phyloP scores from a whole-genome alignment of 2,113 vertebrate species.

The Protomyctophum bolini region DNA sequence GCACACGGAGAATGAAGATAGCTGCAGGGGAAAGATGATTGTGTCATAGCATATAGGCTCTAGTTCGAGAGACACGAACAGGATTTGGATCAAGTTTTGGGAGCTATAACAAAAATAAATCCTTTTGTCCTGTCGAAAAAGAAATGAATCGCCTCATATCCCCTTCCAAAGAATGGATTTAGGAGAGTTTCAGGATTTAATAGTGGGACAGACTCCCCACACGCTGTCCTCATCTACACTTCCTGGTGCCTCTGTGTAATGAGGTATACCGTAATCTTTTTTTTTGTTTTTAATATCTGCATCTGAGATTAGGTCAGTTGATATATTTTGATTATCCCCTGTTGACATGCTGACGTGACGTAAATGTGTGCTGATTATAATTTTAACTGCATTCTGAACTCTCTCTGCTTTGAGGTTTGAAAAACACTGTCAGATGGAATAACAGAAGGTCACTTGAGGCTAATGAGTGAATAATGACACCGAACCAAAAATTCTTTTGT shows the following conservation, averaged over 20 bases:
- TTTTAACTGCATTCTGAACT: not conserved
- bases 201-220: not conserved
- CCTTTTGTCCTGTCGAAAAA: not conserved
- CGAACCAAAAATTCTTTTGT: constrained; percentile 32
- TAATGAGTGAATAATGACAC: constrained; percentile 23
- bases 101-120: not conserved
- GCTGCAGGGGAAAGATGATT: too few relatives aligned
- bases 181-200: not conserved
- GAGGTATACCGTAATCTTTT: constrained; percentile 38
- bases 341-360: constrained; percentile 3
- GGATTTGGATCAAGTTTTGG: not conserved
- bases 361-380: constrained; percentile 23
- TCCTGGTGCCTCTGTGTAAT: constrained; percentile 13
- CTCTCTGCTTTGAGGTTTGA: not conserved
- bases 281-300: constrained; percentile 26
- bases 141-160: not conserved
- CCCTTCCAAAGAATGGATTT: not conserved
- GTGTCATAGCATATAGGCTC: too few relatives aligned
- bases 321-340: constrained; percentile 39
- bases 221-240: constrained; percentile 11
- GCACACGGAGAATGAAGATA: not conserved
- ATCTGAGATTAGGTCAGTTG: constrained; percentile 17
- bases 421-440: constrained; percentile 40
- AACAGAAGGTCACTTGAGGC: constrained; percentile 17
- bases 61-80: not conserved